Conservation (phyloP, 2,113 vertebrate genomes). For the Clarias batrachus region DNA sequence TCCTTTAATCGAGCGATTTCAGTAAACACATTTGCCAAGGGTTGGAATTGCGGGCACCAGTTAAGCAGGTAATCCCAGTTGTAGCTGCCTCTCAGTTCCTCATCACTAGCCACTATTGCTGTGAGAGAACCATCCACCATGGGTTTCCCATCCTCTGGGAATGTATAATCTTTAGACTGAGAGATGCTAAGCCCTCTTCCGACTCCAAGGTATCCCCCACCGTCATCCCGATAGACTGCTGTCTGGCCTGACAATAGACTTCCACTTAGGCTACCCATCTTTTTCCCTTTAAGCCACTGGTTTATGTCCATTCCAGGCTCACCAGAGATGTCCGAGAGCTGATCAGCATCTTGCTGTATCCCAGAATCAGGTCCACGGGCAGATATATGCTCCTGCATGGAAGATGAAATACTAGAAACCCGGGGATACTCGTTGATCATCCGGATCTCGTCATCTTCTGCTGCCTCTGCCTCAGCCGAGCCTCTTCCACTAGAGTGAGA, state of each 20-base stretch:
- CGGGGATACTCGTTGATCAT: conserved; percentile 98
- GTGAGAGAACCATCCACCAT: conserved; percentile 90
- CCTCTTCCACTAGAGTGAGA: conserved; percentile 96
- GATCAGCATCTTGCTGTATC: conserved; percentile 95
- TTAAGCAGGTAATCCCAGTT: conserved; percentile 98
- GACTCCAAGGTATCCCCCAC: conserved; percentile 80
- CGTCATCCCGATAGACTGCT: conserved; percentile 84
- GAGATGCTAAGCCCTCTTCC: conserved; percentile 86
- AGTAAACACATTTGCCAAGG: conserved; percentile 93
- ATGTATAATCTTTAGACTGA: conserved; percentile 87
- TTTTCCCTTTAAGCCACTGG: conserved; percentile 95
- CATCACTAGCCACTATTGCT: conserved; percentile 92
- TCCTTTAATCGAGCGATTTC: conserved; percentile 96
- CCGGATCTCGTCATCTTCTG: conserved; percentile 94
- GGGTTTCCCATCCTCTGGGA: conserved; percentile 94
- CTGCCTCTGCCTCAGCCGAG: conserved; percentile 87
- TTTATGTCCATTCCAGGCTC: conserved; percentile 83
- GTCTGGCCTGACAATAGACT: conserved; percentile 84
- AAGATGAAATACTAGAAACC: conserved; percentile 89
- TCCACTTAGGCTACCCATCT: conserved; percentile 78
- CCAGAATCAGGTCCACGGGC: conserved; percentile 93
- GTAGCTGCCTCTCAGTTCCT: conserved; percentile 97
- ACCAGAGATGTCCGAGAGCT: conserved; percentile 93
- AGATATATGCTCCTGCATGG: conserved; percentile 88
- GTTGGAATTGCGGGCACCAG: conserved; percentile 98